Conservation (phyloP, 35 echinoderm and acorn worm genomes). For the Apostichopus californicus region DNA sequence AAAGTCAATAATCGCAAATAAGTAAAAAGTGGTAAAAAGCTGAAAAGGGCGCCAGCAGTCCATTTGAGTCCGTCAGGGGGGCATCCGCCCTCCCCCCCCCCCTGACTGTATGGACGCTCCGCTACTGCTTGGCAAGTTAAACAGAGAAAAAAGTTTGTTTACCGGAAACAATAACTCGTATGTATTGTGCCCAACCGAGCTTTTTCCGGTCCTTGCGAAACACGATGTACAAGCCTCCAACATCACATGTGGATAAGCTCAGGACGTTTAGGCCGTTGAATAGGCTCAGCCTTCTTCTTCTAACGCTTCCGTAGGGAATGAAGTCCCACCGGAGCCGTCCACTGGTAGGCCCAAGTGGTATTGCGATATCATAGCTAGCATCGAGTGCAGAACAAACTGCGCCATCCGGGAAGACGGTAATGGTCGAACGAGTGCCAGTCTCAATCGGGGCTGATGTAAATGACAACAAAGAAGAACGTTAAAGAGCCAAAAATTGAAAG, state of each 20-base stretch:
- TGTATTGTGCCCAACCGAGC: slow-evolving; percentile 10
- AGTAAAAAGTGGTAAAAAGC: too few relatives aligned
- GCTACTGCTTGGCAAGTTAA: too few relatives aligned
- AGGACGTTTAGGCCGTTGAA: background rate
- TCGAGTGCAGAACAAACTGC: background rate
- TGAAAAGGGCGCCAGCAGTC: too few relatives aligned
- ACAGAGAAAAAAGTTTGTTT: too few relatives aligned
- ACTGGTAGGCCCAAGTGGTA: background rate
- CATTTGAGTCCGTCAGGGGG: too few relatives aligned
- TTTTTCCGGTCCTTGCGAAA: background rate
- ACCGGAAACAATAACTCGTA: background rate
- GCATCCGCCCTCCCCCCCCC: too few relatives aligned
- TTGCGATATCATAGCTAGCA: background rate
- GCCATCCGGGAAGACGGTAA: background rate
- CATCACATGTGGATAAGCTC: background rate
- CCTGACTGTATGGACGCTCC: too few relatives aligned
- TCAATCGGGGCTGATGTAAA: background rate
- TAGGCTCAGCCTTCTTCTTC: background rate
- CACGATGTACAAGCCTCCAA: slow-evolving; percentile 6
- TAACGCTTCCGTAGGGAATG: background rate
- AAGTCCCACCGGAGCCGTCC: slow-evolving; percentile 2
- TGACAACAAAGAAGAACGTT: too few relatives aligned
- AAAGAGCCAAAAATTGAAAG: too few relatives aligned
- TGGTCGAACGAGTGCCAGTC: background rate
- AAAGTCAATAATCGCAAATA: too few relatives aligned